Percentiles rank a stretch among this genome's conserved stretches.
Conservation (phyloP, 37 sponge, comb jelly and placozoan genomes). For the Tethya wilhelma region DNA sequence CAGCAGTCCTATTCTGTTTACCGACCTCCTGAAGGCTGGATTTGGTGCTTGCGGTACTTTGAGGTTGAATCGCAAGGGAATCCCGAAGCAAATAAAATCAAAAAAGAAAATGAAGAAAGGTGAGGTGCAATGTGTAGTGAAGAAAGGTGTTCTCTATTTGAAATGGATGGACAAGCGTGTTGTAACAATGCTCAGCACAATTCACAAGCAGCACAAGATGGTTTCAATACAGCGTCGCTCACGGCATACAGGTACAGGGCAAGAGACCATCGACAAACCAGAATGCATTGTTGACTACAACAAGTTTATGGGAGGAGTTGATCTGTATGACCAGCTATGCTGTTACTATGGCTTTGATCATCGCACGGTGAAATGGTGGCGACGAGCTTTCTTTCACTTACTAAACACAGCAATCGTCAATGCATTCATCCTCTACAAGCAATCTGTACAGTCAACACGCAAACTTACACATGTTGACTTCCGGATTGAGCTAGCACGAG, state of each 20-base stretch:
- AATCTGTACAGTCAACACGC: background rate
- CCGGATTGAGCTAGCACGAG: constrained; percentile 12
- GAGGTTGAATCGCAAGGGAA: constrained; percentile 20
- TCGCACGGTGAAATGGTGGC: constrained; percentile 31
- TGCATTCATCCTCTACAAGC: constrained; percentile 41
- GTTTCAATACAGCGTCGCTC: background rate
- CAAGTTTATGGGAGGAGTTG: constrained; percentile 48
- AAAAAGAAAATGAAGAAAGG: constrained; percentile 24
- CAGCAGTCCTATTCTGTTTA: constrained; percentile 40
- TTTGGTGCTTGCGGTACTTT: constrained; percentile 57
- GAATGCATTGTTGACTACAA: constrained; percentile 33
- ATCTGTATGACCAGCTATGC: constrained; percentile 35
- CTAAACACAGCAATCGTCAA: constrained; percentile 25
- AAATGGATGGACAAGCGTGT: constrained; percentile 41
- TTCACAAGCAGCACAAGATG: constrained; percentile 27
- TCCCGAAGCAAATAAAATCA: constrained; percentile 24
- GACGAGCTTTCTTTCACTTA: constrained; percentile 31
- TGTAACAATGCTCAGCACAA: constrained; percentile 21
- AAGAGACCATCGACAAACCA: constrained; percentile 32
- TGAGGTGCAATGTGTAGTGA: background rate
- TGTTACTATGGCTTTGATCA: constrained; percentile 41
- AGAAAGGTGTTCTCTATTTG: constrained; percentile 1
- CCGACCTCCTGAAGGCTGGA: background rate
- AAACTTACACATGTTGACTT: constrained; percentile 23
- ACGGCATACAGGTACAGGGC: constrained; percentile 2